These are phyloP conservation scores for Orthosia cruda DNA, from an alignment of 2,888 invertebrate genomes.

Conservation along the genomic window DNA sequence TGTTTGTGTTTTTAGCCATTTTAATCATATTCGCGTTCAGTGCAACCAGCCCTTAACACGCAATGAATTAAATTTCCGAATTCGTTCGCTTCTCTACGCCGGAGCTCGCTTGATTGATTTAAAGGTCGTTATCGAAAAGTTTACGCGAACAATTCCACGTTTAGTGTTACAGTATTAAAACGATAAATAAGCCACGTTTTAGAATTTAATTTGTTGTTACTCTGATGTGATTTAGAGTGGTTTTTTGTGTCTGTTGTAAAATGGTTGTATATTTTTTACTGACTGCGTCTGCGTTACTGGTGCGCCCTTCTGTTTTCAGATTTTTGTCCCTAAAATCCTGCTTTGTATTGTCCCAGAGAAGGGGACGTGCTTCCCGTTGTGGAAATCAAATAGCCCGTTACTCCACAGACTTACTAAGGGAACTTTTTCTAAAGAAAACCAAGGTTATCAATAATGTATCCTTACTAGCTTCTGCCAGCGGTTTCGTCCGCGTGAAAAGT, in stretches of 20 bases:
- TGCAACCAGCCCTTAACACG: constrained; percentile 35
- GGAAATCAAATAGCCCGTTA: too few species aligned
- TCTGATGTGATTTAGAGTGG: constrained; percentile 17
- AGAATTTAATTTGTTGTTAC: constrained; percentile 58
- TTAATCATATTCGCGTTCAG: neutral
- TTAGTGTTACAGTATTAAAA: constrained; percentile 57
- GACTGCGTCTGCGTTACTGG: too few species aligned
- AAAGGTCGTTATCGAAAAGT: constrained; percentile 68
- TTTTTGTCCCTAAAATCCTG: too few species aligned
- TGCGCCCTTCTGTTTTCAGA: too few species aligned
- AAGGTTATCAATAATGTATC: too few species aligned
- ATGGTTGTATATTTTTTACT: too few species aligned
- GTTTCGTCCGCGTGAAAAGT: neutral
- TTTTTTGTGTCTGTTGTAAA: neutral
- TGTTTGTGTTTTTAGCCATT: too few species aligned
- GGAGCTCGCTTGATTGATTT: constrained; percentile 66
- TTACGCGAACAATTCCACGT: constrained; percentile 65
- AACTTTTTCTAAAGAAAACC: too few species aligned
- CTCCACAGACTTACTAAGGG: too few species aligned
- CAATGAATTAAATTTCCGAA: constrained; percentile 52
- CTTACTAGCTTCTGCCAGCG: neutral
- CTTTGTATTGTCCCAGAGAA: too few species aligned
- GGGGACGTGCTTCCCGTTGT: too few species aligned
- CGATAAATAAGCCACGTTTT: constrained; percentile 58
- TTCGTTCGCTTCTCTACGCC: constrained; percentile 41